Percentiles rank a stretch among this genome's conserved stretches.
phyloP scores from a whole-genome alignment of 2,113 vertebrate genomes.

The Panurus biarmicus region DNA sequence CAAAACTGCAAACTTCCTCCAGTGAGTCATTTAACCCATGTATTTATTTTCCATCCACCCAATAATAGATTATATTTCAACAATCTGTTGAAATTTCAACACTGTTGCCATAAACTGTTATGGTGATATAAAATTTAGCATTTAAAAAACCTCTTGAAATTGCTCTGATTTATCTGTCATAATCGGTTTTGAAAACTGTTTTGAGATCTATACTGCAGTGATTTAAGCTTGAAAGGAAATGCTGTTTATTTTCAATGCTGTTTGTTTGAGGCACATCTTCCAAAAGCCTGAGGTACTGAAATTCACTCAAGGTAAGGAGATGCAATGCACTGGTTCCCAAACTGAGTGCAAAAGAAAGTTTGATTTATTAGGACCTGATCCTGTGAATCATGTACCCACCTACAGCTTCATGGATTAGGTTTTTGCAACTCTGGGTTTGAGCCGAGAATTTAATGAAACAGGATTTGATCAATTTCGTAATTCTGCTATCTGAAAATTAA shows the following conservation, averaged over 20 bases:
- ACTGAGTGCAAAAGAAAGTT: neutral
- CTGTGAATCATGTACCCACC: conserved; percentile 28
- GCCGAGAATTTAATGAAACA: neutral
- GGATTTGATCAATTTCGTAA: neutral
- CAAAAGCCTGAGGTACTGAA: neutral
- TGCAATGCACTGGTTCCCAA: neutral
- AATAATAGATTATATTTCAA: neutral
- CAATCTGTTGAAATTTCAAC: no score
- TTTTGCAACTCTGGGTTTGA: neutral
- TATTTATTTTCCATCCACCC: neutral
- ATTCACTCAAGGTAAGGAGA: neutral
- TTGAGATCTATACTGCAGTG: neutral
- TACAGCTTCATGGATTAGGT: conserved; percentile 12
- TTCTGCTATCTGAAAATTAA: neutral
- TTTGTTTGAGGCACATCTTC: neutral
- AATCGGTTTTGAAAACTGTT: neutral
- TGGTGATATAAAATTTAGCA: neutral
- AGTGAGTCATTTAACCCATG: neutral
- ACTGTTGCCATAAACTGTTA: neutral
- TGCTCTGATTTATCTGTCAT: neutral
- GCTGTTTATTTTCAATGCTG: neutral
- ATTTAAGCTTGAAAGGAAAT: neutral
- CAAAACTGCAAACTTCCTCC: neutral
- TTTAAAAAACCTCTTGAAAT: neutral
- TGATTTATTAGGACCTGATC: conserved; percentile 15